Base-by-base conservation (phyloP, 2,797 vertebrate genomes). In the Trachurus trachurus region DNA sequence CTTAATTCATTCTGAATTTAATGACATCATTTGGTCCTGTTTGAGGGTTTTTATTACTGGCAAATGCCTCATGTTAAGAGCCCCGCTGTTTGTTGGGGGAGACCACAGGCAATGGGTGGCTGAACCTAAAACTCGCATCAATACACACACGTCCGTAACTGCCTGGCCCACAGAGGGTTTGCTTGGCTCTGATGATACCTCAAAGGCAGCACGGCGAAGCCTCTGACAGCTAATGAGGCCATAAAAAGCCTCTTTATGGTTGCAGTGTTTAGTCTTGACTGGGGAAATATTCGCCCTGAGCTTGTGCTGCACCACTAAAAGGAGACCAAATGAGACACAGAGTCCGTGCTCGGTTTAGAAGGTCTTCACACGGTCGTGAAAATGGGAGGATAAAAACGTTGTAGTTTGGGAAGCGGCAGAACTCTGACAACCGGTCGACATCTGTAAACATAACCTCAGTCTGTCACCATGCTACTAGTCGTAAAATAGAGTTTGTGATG, bases 221-320 rank as follows among this genome's bases (percentile, higher is more conserved):
- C 87, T 91, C 83, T 93, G 90, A 92, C 91, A 91, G 89, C 92
- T 94, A 94, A 95, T 91, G 91, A 94, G 93, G 90, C 87, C 83
- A 89, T 94, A 92, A 95, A 94, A 92, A 84, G 87, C 37, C 92
- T 88, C 88, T 93, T 93, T 91, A 94, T 89, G 85, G 89, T 90
- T 74, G 56, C 90, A 84, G 80, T 87, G 89, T 94, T 95, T 94
- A 93, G 90, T 83, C 89, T 81, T 87, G 89, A 94, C 87, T 76
- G 82, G 86, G 91, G 90, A 93, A 94, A 89, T 83, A 81, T 92
- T 90, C 81, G 87, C 87, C 86, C 85, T 63, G 82, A 88, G 90
- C 90, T 76, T 73, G 78, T 44, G 58, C 81, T 79, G 78, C 86
- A 89, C 78, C 85, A 85, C 82, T 92, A 80, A 87, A 90, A 87